Evolutionary conservation across 2,113 vertebrate species (phyloP).

Genomic region (Atractosteus spatula): DNA sequence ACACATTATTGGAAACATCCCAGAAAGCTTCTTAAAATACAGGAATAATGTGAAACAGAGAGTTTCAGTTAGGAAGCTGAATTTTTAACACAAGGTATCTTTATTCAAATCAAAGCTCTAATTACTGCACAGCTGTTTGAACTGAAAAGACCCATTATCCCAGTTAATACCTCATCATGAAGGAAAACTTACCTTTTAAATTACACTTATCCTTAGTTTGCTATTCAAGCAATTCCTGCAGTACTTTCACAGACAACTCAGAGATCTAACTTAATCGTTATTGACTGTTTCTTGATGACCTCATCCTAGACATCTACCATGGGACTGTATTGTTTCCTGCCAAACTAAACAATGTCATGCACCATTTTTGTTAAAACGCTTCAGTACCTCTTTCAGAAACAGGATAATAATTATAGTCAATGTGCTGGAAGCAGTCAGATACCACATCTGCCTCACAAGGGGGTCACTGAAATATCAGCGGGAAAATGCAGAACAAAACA

Average conservation of each 20-base stretch:
- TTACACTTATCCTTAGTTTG: constrained; percentile 19
- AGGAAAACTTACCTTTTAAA: constrained; percentile 27
- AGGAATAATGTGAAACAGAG: constrained; percentile 63
- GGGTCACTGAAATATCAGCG: too few species aligned
- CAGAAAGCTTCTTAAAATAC: constrained; percentile 46
- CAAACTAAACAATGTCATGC: constrained; percentile 68
- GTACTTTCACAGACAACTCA: constrained; percentile 47
- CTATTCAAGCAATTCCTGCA: constrained; percentile 26
- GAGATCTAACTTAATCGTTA: constrained; percentile 69
- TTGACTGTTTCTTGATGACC: constrained; percentile 67
- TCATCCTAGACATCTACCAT: constrained; percentile 54
- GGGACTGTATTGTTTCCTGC: constrained; percentile 56
- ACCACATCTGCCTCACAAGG: too few species aligned
- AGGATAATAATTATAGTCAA: too few species aligned
- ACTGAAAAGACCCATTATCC: constrained; percentile 33
- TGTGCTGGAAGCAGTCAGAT: too few species aligned
- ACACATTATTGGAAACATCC: constrained; percentile 57
- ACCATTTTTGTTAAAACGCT: constrained; percentile 40
- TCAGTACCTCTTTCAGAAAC: neutral
- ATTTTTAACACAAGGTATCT: constrained; percentile 27
- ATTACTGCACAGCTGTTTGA: constrained; percentile 27
- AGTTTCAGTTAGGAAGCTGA: constrained; percentile 6
- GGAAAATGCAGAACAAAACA: too few species aligned
- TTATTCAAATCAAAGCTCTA: constrained; percentile 36
- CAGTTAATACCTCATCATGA: constrained; percentile 21